These are phyloP conservation scores for Sinodicranocentrus sp. DNA, from an alignment of 2,888 invertebrate species.

Conservation along the genomic window DNA sequence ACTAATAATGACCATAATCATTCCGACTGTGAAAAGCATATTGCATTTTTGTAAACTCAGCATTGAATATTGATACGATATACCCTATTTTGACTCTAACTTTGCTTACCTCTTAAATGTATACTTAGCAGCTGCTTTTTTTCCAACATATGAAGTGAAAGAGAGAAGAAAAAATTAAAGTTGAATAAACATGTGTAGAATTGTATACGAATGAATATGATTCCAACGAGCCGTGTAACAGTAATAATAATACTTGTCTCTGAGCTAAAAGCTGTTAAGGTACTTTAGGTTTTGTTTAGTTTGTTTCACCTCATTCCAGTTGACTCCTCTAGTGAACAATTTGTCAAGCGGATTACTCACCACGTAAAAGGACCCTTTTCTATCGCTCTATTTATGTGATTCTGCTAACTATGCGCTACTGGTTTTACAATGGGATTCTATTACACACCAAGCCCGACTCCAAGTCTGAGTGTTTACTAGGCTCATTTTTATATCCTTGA, in stretches of 20 bases:
- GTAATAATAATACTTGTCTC: background rate
- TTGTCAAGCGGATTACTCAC: conserved; percentile 76
- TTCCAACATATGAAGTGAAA: too few species aligned
- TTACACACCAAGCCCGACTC: background rate
- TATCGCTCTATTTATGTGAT: conserved; percentile 39
- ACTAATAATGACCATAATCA: conserved; percentile 14
- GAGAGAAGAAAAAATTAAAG: background rate
- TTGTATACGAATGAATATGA: conserved; percentile 5
- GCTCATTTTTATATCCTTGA: conserved; percentile 34
- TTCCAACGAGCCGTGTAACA: conserved; percentile 11
- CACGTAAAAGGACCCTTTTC: conserved; percentile 54
- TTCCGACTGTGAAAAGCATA: too few species aligned
- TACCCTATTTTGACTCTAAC: too few species aligned
- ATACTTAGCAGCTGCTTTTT: too few species aligned
- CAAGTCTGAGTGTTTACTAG: background rate
- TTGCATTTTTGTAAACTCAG: too few species aligned
- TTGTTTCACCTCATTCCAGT: conserved; percentile 71
- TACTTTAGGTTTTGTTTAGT: conserved; percentile 32
- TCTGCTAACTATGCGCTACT: conserved; percentile 9
- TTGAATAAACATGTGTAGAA: background rate
- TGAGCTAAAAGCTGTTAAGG: conserved; percentile 27
- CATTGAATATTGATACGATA: too few species aligned
- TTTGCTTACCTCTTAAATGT: too few species aligned
- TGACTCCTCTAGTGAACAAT: conserved; percentile 75
- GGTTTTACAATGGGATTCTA: background rate